Evolutionary conservation across 2,113 vertebrate genomes (phyloP), one percentile per base, ranked within the genome.

Genomic region (Symphodus melops): DNA sequence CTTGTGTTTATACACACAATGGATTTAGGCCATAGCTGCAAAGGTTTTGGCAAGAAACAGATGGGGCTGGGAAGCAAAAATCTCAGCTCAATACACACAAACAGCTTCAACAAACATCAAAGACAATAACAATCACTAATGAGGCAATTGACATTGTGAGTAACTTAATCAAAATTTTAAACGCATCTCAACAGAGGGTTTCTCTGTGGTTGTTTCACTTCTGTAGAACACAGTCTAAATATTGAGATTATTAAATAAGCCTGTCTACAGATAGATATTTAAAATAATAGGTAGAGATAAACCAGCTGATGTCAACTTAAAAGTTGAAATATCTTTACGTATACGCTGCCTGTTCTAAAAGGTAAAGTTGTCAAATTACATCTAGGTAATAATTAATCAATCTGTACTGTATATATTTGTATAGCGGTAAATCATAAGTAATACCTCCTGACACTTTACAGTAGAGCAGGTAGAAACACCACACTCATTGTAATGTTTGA

Each of bases 71-170:
- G 55, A 55, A 56, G 42, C 36, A 55, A 72, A 57, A 16, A 70
- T 75, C 53, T 65, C 61, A 73, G 68, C 68, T 21, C 17, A 52
- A 67, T 53, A 60, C 64, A 83, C 68, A 82, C 37, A 70, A 68
- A 72, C 10, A 53, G 49, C 52, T 62, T 28, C 66, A 72, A 78
- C 64, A 78, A 78, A 77, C 59, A 81, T 77, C 82, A 90, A 83
- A 85, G 54, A 82, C 36, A 82, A 71, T 63, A 76, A 76, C 57
- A 16, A 48, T 75, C 60, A 54, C 49, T 55, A 59, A 72, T 81
- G 1, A 59, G 77, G 71, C 74, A 81, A 81, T 65, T 84, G 60
- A 68, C 80, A 83, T 44, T 61, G 71, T 84, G 66, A 70, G 36
- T 42, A 73, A 85, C 81, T 76, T 49, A 25, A 58, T 78, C 82